Evolutionary conservation across 2,113 vertebrate genomes (phyloP).

Genomic region (Rhinolophus ferrumequinum): DNA sequence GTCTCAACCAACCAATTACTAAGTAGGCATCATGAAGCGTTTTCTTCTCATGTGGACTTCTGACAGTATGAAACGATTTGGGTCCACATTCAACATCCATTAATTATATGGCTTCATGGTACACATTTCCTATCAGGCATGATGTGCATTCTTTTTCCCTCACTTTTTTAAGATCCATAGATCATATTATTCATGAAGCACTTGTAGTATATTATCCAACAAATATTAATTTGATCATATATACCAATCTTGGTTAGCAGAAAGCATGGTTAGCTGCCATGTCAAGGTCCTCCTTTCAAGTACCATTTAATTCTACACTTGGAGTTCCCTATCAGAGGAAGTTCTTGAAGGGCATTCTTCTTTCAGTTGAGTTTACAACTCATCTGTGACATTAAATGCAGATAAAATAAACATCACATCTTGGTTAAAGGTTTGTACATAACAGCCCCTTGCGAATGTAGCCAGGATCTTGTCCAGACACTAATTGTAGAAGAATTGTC

Average conservation of each 20-base stretch:
- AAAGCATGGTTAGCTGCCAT: constrained; percentile 74
- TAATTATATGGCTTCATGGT: constrained; percentile 66
- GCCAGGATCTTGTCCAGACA: constrained; percentile 56
- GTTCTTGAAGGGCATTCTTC: constrained; percentile 41
- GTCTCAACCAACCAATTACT: constrained; percentile 65
- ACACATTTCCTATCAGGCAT: constrained; percentile 64
- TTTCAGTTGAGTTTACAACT: not conserved
- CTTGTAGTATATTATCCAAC: constrained; percentile 79
- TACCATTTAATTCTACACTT: constrained; percentile 49
- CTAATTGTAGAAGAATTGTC: constrained; percentile 47
- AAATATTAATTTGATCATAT: constrained; percentile 64
- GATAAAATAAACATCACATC: constrained; percentile 55
- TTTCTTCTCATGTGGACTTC: constrained; percentile 67
- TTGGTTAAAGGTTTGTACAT: not conserved
- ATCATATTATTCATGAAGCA: constrained; percentile 78
- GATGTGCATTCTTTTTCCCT: constrained; percentile 7
- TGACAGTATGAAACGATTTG: constrained; percentile 55
- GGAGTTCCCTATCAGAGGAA: constrained; percentile 46
- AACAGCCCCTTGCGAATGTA: constrained; percentile 49
- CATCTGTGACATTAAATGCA: constrained; percentile 42
- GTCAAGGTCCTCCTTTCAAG: constrained; percentile 69
- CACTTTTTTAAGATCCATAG: constrained; percentile 66
- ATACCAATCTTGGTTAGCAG: constrained; percentile 28
- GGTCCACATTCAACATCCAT: constrained; percentile 74
- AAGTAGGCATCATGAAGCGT: constrained; percentile 55